Percentiles rank a stretch among this genome's conserved stretches.
Conservation (phyloP, 2,797 vertebrate species). For the Clarias laeviceps region DNA sequence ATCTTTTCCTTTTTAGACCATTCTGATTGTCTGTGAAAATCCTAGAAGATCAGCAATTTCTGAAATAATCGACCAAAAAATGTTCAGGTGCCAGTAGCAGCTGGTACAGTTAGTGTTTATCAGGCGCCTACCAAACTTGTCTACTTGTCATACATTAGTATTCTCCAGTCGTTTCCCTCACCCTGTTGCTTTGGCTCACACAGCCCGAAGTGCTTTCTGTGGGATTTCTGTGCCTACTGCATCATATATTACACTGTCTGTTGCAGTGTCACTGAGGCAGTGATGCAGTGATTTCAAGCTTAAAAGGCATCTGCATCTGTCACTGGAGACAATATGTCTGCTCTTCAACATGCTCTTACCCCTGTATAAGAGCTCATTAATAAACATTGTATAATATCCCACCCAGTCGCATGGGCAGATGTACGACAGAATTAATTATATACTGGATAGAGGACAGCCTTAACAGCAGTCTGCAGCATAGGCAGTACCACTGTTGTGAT, state of each 20-base stretch:
- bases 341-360: background rate
- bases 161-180: background rate
- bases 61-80: too few species aligned
- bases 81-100: background rate
- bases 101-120: background rate
- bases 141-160: background rate
- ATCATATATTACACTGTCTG: background rate
- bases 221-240: background rate
- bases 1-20: too few species aligned
- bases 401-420: background rate
- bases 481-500: background rate
- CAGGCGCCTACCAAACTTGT: background rate
- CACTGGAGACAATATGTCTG: background rate
- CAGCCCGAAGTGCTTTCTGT: background rate
- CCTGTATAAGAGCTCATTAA: background rate
- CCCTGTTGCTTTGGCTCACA: background rate
- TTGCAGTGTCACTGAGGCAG: background rate
- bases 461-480: background rate
- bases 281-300: background rate
- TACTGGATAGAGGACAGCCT: too few species aligned
- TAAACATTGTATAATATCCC: background rate
- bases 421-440: background rate
- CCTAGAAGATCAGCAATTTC: too few species aligned
- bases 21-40: too few species aligned
- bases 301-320: background rate